A percentile compares a stretch with the other conserved stretches of the same genome.
Conservation (phyloP, 2,113 vertebrate genomes). For the Dipodomys ordii region DNA sequence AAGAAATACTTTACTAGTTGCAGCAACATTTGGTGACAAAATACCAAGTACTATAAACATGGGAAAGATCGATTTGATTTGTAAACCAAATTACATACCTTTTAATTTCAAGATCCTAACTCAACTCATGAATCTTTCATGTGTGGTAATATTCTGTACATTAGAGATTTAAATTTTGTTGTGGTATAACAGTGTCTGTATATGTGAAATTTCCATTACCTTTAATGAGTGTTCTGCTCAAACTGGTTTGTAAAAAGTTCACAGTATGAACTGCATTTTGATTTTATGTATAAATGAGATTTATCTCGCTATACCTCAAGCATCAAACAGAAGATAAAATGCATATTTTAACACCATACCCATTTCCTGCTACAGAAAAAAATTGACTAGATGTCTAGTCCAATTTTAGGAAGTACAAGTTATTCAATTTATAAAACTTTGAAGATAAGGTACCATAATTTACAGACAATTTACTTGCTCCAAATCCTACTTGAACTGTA, state of each 20-base stretch:
- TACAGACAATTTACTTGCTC: conserved; percentile 70
- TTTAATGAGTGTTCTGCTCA: conserved; percentile 74
- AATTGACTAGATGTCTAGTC: conserved; percentile 67
- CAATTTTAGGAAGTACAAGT: conserved; percentile 76
- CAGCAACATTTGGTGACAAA: conserved; percentile 58
- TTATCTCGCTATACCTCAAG: conserved; percentile 44
- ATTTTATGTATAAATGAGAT: conserved; percentile 72
- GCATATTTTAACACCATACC: conserved; percentile 56
- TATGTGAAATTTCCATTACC: conserved; percentile 75
- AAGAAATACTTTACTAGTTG: conserved; percentile 26
- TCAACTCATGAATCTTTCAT: conserved; percentile 77
- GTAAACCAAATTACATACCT: conserved; percentile 74
- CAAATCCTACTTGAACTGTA: conserved; percentile 57
- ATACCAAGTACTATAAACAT: conserved; percentile 51
- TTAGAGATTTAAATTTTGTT: conserved; percentile 82
- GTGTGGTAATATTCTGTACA: conserved; percentile 63
- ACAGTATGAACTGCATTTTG: conserved; percentile 58
- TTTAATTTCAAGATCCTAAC: conserved; percentile 72
- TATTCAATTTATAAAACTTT: conserved; percentile 79
- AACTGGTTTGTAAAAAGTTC: conserved; percentile 67
- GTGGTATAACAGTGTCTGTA: conserved; percentile 72
- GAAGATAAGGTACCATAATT: conserved; percentile 72
- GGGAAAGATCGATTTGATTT: conserved; percentile 66
- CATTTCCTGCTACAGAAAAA: conserved; percentile 57
- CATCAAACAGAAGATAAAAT: conserved; percentile 59